These are phyloP conservation scores for Entomobrya proxima DNA, from an alignment of 2,888 invertebrate genomes.

Conservation along the genomic window DNA sequence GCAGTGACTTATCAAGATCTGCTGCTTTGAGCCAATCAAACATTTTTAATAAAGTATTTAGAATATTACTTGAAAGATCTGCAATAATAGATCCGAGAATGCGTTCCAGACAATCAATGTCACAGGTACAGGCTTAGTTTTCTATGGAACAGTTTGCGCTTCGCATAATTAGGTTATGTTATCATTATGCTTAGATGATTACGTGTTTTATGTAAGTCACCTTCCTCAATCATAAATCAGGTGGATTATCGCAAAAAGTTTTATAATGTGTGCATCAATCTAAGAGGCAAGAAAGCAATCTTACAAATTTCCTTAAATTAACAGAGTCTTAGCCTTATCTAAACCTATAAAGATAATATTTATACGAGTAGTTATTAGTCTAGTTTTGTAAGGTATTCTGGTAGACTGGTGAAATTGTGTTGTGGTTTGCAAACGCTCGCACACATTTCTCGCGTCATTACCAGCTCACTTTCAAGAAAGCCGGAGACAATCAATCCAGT, in stretches of 20 bases:
- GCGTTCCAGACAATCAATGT: conserved; percentile 65
- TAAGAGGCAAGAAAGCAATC: neutral
- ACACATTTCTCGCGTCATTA: conserved; percentile 8
- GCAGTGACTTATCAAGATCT: conserved; percentile 58
- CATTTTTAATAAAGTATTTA: conserved; percentile 53
- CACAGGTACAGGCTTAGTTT: conserved; percentile 8
- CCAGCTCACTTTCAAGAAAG: conserved; percentile 61
- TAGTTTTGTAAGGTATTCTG: conserved; percentile 11
- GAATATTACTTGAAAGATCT: conserved; percentile 46
- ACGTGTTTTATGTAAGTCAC: neutral
- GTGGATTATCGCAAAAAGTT: neutral
- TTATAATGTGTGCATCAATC: neutral
- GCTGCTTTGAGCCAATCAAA: conserved; percentile 57
- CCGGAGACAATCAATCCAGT: conserved; percentile 73
- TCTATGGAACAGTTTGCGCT: neutral
- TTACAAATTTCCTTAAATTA: conserved; percentile 3
- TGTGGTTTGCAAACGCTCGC: neutral
- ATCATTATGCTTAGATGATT: neutral
- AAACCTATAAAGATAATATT: conserved; percentile 6
- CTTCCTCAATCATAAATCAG: conserved; percentile 8
- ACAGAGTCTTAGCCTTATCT: neutral
- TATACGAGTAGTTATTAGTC: neutral
- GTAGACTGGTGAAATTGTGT: conserved; percentile 6
- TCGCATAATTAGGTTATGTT: neutral
- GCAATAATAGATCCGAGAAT: conserved; percentile 60